Base-by-base conservation (phyloP, 2,888 invertebrate genomes). In the Camponotus fellah region DNA sequence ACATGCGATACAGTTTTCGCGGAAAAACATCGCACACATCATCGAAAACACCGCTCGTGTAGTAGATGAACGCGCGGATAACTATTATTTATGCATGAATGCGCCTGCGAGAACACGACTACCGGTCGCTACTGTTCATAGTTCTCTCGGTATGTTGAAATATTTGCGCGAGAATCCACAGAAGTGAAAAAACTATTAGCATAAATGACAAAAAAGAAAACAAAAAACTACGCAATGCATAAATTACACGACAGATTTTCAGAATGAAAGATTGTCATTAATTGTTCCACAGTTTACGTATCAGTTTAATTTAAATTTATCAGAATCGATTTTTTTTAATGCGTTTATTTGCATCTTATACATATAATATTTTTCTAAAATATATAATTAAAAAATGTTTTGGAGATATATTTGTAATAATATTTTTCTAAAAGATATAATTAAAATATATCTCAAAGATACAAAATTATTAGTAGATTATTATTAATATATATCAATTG, bases 1-100 rank as follows among this genome's bases (percentile, higher is more conserved):
- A 87, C 92, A 92, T 92, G 92, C 92, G 91, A 92, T 91, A 86
- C 88, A 88, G 89, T 88, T 92, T 92, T 89, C 91, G 86, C 88
- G 90, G 91, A 91, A 92, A 90, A 88, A 86, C 84, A 86, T 75
- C 88, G 85, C 86, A 46, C 66, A 75, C 66, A 85, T 83, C 71
- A 58, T 84, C 86, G 85, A 85, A 83, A 88, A 71, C 53, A 49
- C 72, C 53, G 60, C 58, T 66, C 46, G 9, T 58, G 46, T 84
- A 88, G 83, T 90, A 91, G 90, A 92, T 91, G 87, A 91, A 91
- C 87, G 87, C 84, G 85, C 86, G 86, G 89, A 91, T 92, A 92
- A 91, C 88, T 88, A 92, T 92, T 91, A 89, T 89, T 89, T 90
- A 88, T 89, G 87, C 91, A 91, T 91, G 91, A 91, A 88, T 89